phyloP scores from a whole-genome alignment of 2,797 vertebrate species.

The Staurois parvus region DNA sequence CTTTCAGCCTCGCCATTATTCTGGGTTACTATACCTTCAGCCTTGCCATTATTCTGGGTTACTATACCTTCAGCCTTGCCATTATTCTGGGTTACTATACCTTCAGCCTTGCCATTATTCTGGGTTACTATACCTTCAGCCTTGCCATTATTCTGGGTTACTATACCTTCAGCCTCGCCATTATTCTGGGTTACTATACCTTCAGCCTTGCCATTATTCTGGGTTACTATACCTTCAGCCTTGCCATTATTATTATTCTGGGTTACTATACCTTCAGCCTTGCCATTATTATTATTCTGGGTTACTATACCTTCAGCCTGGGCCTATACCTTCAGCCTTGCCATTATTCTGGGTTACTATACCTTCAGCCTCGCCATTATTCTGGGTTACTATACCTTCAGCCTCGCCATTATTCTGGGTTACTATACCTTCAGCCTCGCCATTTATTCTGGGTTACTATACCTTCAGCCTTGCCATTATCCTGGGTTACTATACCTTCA shows the following conservation, averaged over 20 bases:
- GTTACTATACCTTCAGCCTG: neutral
- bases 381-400: neutral
- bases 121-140: neutral
- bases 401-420: neutral
- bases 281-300: neutral
- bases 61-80: neutral
- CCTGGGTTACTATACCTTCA: neutral
- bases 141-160: neutral
- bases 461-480: neutral
- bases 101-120: neutral
- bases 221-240: neutral
- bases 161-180: neutral
- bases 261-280: neutral
- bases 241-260: neutral
- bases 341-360: neutral
- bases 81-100: neutral
- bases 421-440: neutral
- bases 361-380: neutral
- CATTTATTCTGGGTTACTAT: neutral
- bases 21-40: neutral
- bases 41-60: neutral
- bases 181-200: neutral
- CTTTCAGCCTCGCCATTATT: neutral
- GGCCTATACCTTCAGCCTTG: neutral
- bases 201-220: neutral